These are phyloP conservation scores for Drosophila sproati DNA, from an alignment of 1,140 invertebrate genomes.

Conservation along the genomic window DNA sequence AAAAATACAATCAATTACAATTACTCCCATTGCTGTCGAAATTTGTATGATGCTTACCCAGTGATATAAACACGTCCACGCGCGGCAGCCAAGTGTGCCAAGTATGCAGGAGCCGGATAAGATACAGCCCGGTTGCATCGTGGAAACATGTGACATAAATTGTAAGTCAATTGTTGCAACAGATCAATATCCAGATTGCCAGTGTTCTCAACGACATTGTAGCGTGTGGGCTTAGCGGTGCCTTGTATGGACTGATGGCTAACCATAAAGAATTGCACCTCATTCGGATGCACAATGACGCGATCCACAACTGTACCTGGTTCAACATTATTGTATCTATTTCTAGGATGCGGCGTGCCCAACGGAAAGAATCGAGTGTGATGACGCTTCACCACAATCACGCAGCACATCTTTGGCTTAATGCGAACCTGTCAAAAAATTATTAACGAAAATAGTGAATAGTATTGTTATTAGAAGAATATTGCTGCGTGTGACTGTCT, in stretches of 20 bases:
- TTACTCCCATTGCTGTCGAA: not conserved
- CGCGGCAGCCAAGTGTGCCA: conserved; percentile 96
- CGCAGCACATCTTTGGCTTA: conserved; percentile 90
- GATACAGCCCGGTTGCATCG: conserved; percentile 94
- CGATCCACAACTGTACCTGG: conserved; percentile 92
- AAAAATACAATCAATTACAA: not conserved
- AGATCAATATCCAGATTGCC: conserved; percentile 89
- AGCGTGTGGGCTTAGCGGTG: conserved; percentile 94
- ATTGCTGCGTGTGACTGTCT: not conserved
- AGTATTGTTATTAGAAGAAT: not conserved
- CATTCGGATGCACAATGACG: conserved; percentile 91
- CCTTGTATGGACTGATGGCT: conserved; percentile 90
- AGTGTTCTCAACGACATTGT: conserved; percentile 94
- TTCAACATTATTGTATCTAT: conserved; percentile 89
- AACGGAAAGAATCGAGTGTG: conserved; percentile 91
- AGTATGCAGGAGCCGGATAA: conserved; percentile 97
- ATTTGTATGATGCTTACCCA: conserved; percentile 57
- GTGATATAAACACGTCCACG: conserved; percentile 88
- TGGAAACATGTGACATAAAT: conserved; percentile 95
- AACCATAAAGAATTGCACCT: conserved; percentile 95
- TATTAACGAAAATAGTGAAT: not conserved
- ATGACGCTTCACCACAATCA: conserved; percentile 96
- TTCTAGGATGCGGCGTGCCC: conserved; percentile 56
- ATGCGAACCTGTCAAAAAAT: conserved; percentile 39
- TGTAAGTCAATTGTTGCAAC: conserved; percentile 93